A percentile compares a stretch with the other conserved stretches of the same genome.
These are phyloP conservation scores for Pongo pygmaeus DNA, from an alignment of 2,113 vertebrate genomes.

Conservation along the genomic window DNA sequence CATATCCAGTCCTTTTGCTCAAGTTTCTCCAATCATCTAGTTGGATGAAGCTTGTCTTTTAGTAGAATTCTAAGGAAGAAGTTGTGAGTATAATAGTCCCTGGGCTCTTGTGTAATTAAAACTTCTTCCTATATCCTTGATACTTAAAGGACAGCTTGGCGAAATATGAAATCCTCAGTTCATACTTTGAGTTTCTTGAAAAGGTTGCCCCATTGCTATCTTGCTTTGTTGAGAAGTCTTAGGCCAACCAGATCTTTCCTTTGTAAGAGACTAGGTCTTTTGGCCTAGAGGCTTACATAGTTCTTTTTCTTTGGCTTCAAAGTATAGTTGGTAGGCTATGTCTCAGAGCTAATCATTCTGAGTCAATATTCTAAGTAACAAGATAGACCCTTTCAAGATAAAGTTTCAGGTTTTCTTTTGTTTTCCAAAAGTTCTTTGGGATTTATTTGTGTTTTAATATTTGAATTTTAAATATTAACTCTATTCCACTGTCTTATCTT, in stretches of 20 bases:
- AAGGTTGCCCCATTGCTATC: background rate
- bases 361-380: background rate
- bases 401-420: background rate
- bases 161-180: background rate
- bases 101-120: background rate
- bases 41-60: background rate
- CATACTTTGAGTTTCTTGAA: background rate
- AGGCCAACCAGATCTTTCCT: background rate
- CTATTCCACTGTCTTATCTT: background rate
- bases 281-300: background rate
- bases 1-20: background rate
- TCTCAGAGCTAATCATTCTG: background rate
- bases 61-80: background rate
- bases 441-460: too few species aligned
- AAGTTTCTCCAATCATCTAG: background rate
- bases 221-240: background rate
- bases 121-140: background rate
- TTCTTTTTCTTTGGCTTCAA: background rate
- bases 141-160: background rate
- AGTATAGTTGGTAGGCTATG: background rate
- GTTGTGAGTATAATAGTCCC: background rate
- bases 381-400: background rate
- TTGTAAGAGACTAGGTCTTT: background rate
- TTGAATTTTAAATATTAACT: background rate
- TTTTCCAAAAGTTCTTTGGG: constrained; percentile 19